phyloP scores from a whole-genome alignment of 2,113 vertebrate genomes.

The Aramus guarauna region DNA sequence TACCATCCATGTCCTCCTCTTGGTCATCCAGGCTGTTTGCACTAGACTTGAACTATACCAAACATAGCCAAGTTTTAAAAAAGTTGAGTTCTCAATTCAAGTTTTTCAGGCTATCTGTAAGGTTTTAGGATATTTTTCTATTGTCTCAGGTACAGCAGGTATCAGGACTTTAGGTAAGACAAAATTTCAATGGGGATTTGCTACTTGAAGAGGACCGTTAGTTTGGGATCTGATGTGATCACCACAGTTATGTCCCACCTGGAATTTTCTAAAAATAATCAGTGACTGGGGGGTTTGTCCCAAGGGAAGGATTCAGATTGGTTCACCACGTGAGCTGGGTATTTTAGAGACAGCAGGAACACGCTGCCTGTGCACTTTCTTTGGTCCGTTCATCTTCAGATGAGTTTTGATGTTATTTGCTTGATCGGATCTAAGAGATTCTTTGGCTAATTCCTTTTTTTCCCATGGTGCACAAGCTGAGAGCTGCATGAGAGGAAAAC shows the following conservation, averaged over 20 bases:
- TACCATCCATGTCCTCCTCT: background rate
- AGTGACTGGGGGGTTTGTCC: background rate
- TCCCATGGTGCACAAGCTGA: background rate
- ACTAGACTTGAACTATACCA: background rate
- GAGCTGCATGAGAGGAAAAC: background rate
- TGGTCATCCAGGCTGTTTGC: background rate
- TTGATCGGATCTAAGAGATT: background rate
- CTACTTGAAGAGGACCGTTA: background rate
- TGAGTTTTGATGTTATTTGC: background rate
- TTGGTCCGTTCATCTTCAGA: background rate
- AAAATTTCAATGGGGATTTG: accelerated
- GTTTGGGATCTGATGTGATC: background rate
- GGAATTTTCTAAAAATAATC: background rate
- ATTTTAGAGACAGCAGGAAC: background rate
- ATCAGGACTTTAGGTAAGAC: no score
- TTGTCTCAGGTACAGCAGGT: background rate
- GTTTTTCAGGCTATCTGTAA: background rate
- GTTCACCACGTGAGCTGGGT: background rate
- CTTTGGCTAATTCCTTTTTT: background rate
- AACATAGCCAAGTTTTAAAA: background rate
- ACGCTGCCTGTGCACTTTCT: accelerated
- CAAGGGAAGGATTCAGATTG: background rate
- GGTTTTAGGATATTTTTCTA: background rate
- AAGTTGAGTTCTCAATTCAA: background rate
- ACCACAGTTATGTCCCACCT: background rate